Conservation (phyloP, 2,113 vertebrate genomes). For the Prunella himalayana region DNA sequence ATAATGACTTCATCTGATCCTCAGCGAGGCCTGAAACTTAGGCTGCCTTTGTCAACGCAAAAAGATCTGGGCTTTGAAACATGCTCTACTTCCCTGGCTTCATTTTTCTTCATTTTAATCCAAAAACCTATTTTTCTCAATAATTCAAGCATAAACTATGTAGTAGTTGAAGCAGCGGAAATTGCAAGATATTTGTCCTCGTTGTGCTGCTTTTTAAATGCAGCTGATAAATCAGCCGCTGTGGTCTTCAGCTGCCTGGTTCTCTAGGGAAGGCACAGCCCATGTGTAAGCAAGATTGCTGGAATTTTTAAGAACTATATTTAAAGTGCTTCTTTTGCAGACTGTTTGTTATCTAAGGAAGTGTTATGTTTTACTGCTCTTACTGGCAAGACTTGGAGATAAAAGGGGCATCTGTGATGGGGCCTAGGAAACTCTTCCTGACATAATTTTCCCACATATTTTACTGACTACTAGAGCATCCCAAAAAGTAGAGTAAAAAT, state of each 20-base stretch:
- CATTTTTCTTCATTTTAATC: slow-evolving; percentile 98
- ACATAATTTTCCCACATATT: slow-evolving; percentile 77
- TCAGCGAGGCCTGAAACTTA: slow-evolving; percentile 87
- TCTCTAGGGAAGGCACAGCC: slow-evolving; percentile 68
- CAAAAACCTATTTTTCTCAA: slow-evolving; percentile 86
- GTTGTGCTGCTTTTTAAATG: slow-evolving; percentile 72
- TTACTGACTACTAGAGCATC: slow-evolving; percentile 64
- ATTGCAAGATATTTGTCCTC: slow-evolving; percentile 78
- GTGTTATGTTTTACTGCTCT: slow-evolving; percentile 77
- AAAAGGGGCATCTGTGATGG: slow-evolving; percentile 67
- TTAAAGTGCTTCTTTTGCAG: slow-evolving; percentile 67
- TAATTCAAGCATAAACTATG: slow-evolving; percentile 87
- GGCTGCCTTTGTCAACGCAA: slow-evolving; percentile 87
- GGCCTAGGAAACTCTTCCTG: slow-evolving; percentile 66
- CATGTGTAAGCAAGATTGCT: slow-evolving; percentile 42
- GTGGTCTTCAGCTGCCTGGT: slow-evolving; percentile 59
- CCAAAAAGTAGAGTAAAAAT: neutral
- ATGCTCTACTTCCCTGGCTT: slow-evolving; percentile 87
- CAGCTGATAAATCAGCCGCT: slow-evolving; percentile 77
- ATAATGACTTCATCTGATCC: slow-evolving; percentile 96
- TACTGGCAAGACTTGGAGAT: slow-evolving; percentile 72
- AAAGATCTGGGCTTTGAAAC: slow-evolving; percentile 87
- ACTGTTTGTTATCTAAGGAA: slow-evolving; percentile 70
- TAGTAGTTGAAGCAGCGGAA: slow-evolving; percentile 75
- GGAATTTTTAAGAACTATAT: slow-evolving; percentile 69